Evolutionary conservation across 2,113 vertebrate species (phyloP).

Genomic region (Pteruthius melanotis): DNA sequence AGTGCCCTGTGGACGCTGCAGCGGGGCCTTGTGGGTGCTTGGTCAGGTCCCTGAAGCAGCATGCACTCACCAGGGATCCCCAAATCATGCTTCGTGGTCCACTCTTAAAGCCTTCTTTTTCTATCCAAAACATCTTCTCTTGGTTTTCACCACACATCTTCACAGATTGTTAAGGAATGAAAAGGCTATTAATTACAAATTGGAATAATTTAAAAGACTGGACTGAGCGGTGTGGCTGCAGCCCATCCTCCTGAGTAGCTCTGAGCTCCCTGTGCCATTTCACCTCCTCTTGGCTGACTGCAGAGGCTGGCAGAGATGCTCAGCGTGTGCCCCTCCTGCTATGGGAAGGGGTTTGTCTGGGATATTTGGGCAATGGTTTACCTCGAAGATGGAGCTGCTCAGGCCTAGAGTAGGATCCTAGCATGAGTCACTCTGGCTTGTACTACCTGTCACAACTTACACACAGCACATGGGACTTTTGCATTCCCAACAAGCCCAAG

Average conservation of each 20-base stretch:
- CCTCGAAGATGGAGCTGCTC: neutral
- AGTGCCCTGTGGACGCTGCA: accelerated
- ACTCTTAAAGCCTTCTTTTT: neutral
- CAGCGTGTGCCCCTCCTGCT: neutral
- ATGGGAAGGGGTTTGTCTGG: neutral
- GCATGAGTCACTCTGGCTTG: neutral
- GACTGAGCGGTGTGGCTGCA: neutral
- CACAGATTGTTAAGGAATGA: neutral
- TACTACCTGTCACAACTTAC: neutral
- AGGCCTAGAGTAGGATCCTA: neutral
- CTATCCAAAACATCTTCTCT: neutral
- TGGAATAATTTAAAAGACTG: neutral
- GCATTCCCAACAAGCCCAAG: neutral
- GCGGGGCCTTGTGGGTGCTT: neutral
- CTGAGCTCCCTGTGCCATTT: neutral
- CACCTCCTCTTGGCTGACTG: neutral
- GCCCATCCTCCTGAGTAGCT: neutral
- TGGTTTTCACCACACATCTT: neutral
- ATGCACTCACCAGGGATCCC: neutral
- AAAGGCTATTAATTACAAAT: neutral
- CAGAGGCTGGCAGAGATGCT: neutral
- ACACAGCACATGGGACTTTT: neutral
- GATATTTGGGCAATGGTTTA: neutral
- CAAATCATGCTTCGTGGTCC: neutral
- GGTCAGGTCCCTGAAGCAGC: neutral